Percentiles rank a stretch among this genome's conserved stretches.
Conservation (phyloP, 1,140 invertebrate species). For the Drosophila novamexicana region DNA sequence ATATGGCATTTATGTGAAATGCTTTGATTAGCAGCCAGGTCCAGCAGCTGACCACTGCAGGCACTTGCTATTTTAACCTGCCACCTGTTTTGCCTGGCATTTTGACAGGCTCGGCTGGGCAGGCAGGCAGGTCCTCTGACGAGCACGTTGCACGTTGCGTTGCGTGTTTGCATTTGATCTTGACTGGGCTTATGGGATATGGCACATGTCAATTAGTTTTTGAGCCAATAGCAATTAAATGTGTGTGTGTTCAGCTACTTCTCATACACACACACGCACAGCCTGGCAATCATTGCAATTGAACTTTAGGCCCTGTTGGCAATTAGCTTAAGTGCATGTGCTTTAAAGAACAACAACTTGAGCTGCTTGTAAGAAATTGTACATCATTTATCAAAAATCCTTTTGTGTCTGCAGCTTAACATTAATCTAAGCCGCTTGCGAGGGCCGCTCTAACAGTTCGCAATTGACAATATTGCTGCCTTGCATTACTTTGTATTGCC, state of each 20-base stretch:
- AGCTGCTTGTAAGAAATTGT: constrained; percentile 25
- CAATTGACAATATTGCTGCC: constrained; percentile 23
- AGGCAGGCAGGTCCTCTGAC: constrained; percentile 10
- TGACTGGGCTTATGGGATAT: constrained; percentile 42
- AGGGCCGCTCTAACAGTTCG: constrained; percentile 6
- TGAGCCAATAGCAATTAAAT: constrained; percentile 60
- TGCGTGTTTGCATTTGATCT: constrained; percentile 30
- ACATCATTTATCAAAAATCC: constrained; percentile 80
- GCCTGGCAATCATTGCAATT: constrained; percentile 34
- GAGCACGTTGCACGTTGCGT: not conserved
- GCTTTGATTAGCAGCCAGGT: constrained; percentile 11
- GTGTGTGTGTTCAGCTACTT: constrained; percentile 27
- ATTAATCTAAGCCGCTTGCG: constrained; percentile 66
- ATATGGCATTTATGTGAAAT: constrained; percentile 62
- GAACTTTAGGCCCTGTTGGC: constrained; percentile 33
- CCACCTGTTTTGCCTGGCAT: constrained; percentile 41
- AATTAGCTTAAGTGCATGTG: constrained; percentile 53
- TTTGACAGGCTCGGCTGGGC: constrained; percentile 53
- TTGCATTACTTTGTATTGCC: not conserved
- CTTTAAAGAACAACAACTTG: constrained; percentile 37
- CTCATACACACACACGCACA: constrained; percentile 1
- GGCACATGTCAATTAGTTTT: constrained; percentile 72
- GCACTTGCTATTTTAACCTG: constrained; percentile 29
- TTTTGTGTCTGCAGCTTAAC: constrained; percentile 68
- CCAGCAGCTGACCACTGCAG: constrained; percentile 12